A percentile compares a stretch with the other conserved stretches of the same genome.
phyloP scores from a whole-genome alignment of 2,888 invertebrate species.

The Pemphredon lugubris region DNA sequence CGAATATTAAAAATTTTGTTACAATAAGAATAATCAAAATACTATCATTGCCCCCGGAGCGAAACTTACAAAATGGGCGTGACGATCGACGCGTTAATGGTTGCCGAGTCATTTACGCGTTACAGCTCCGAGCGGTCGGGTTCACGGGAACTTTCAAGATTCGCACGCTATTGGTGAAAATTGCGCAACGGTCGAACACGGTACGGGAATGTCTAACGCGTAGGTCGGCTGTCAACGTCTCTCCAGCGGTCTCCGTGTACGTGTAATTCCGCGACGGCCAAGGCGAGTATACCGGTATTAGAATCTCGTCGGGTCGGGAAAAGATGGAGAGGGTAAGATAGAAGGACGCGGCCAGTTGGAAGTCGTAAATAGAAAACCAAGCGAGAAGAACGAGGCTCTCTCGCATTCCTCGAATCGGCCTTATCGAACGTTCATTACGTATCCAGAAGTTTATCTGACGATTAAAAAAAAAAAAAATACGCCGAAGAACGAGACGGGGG shows the following conservation, averaged over 20 bases:
- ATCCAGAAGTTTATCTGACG: not conserved
- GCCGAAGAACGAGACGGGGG: too few relatives aligned
- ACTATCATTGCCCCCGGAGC: too few relatives aligned
- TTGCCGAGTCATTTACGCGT: too few relatives aligned
- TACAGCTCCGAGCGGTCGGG: too few relatives aligned
- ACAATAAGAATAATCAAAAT: too few relatives aligned
- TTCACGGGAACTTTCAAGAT: slow-evolving; percentile 40
- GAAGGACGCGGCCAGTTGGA: slow-evolving; percentile 34
- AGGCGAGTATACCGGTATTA: slow-evolving; percentile 52
- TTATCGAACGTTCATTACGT: slow-evolving; percentile 3
- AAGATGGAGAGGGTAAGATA: slow-evolving; percentile 17
- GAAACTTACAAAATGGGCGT: too few relatives aligned
- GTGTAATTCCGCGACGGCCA: slow-evolving; percentile 59
- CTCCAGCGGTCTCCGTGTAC: slow-evolving; percentile 19
- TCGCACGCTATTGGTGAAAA: slow-evolving; percentile 45
- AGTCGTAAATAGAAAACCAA: slow-evolving; percentile 55
- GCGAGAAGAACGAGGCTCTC: slow-evolving; percentile 19
- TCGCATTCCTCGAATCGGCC: slow-evolving; percentile 25
- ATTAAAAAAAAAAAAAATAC: too few relatives aligned
- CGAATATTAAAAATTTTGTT: too few relatives aligned
- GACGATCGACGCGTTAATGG: too few relatives aligned
- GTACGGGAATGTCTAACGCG: slow-evolving; percentile 3
- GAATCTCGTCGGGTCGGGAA: slow-evolving; percentile 39
- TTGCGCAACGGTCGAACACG: slow-evolving; percentile 53
- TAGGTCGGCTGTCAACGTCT: slow-evolving; percentile 47